Evolutionary conservation across 1,140 invertebrate species (phyloP), one percentile per base, ranked within the genome.

Genomic region (Lerema accius): DNA sequence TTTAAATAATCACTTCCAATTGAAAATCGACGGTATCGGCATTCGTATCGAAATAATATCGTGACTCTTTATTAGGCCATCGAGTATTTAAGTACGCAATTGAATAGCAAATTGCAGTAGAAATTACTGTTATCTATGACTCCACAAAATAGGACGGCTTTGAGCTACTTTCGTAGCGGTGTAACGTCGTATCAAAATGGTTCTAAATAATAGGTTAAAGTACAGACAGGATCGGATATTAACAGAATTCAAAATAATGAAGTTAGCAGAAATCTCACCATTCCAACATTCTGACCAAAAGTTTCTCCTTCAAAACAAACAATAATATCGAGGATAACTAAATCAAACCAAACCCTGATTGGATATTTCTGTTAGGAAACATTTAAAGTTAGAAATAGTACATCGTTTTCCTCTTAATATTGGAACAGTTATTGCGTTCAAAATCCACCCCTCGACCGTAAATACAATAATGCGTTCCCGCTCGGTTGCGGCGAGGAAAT

Each of bases 401-500:
- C 35, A 37, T 37, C 35, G 35, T 11, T 37, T 37, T 11, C 35
- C 35, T 37, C 35, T 37, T 37, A 37, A 37, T 37, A 37, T 49
- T 23, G 23, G 46, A 49, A 32, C 46, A 23, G 46, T 49, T 49
- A 49, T 26, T 28, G 19, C 46, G 13, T 49, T 32, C 46, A 49
- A 49, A 28, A 28, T 32, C 46, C 23, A 13, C 23, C 46, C 46
- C 46, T 49, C 46, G 46, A 26, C 19, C 13, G 19, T 49, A 49
- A 58, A 67, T 60, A 67, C 65, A 62, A 67, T 37, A 37, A 71
- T 71, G 67, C 65, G 62, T 65, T 56, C 50, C 40, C 49, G 63
- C 51, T 59, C 55, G 39, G 50, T 26, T 58, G 56, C 62, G 50
- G 65, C 53, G 62, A 71, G 69, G 69, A 71, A 71, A 71, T 71